A percentile compares a stretch with the other conserved stretches of the same genome.
Evolutionary conservation across 2,888 invertebrate genomes (phyloP).

Genomic region (Noctua fimbriata): DNA sequence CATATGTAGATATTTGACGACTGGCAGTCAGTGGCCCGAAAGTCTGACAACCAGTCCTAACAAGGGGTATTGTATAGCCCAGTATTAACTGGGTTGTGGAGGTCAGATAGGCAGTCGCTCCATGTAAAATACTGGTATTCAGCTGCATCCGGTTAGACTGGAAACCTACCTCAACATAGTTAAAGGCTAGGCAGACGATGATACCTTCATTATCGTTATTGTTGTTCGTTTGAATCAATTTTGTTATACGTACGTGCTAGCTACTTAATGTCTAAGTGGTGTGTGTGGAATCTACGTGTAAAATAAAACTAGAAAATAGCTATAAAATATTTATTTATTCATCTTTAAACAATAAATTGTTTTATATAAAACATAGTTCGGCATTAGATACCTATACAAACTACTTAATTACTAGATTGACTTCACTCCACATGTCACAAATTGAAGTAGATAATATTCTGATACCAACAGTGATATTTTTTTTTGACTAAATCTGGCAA

Average conservation of each 20-base stretch:
- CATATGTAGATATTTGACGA: too few relatives aligned
- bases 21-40: too few relatives aligned
- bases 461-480: not conserved
- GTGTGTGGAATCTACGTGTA: not conserved
- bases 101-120: too few relatives aligned
- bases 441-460: not conserved
- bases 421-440: constrained; percentile 31
- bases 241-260: not conserved
- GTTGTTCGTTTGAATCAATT: too few relatives aligned
- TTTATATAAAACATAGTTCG: constrained; percentile 76
- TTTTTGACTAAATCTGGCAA: not conserved
- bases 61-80: too few relatives aligned
- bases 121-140: too few relatives aligned
- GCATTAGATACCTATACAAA: constrained; percentile 77
- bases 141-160: too few relatives aligned
- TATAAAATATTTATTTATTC: constrained; percentile 83
- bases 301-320: constrained; percentile 68
- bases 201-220: too few relatives aligned
- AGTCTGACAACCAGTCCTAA: too few relatives aligned
- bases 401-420: constrained; percentile 52
- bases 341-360: constrained; percentile 76
- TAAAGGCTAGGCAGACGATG: too few relatives aligned
- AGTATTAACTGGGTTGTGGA: too few relatives aligned
- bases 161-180: too few relatives aligned
- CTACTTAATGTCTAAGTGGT: not conserved